phyloP scores from a whole-genome alignment of 1,140 invertebrate species.

The Aphidius ervi region DNA sequence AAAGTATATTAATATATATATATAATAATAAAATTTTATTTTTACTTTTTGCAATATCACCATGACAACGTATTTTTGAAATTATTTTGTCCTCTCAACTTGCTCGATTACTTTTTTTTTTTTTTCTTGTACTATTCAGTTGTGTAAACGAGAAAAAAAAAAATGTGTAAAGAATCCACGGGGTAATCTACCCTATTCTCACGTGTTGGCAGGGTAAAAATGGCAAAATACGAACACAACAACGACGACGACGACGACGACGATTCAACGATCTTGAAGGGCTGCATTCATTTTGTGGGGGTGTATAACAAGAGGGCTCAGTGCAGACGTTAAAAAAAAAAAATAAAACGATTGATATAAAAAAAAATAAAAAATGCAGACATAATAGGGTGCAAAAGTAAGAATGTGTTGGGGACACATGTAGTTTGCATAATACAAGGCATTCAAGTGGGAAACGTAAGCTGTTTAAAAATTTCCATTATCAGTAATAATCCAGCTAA shows the following conservation, averaged over 20 bases:
- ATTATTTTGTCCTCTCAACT: slow-evolving; percentile 22
- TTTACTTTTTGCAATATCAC: slow-evolving; percentile 20
- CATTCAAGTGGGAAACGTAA: slow-evolving; percentile 40
- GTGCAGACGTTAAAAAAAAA: slow-evolving; percentile 6
- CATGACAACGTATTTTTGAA: slow-evolving; percentile 34
- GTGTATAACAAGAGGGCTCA: slow-evolving; percentile 1
- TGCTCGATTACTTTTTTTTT: slow-evolving; percentile 24
- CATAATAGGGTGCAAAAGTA: slow-evolving; percentile 10
- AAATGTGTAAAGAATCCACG: slow-evolving; percentile 20
- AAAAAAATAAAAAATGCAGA: slow-evolving; percentile 6
- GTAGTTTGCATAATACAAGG: slow-evolving; percentile 47
- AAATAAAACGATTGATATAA: background rate
- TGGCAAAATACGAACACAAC: slow-evolving; percentile 28
- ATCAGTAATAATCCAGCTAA: slow-evolving; percentile 41
- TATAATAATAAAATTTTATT: no score
- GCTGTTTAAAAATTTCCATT: slow-evolving; percentile 39
- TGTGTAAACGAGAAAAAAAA: slow-evolving; percentile 36
- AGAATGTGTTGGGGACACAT: slow-evolving; percentile 11
- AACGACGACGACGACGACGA: slow-evolving; percentile 15
- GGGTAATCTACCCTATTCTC: slow-evolving; percentile 5
- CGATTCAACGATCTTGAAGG: background rate
- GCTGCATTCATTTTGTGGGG: slow-evolving; percentile 15
- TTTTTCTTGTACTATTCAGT: slow-evolving; percentile 35
- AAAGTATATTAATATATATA: no score
- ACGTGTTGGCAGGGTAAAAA: slow-evolving; percentile 4